Evolutionary conservation across 2,797 vertebrate genomes (phyloP).

Genomic region (Megaceryle alcyon): DNA sequence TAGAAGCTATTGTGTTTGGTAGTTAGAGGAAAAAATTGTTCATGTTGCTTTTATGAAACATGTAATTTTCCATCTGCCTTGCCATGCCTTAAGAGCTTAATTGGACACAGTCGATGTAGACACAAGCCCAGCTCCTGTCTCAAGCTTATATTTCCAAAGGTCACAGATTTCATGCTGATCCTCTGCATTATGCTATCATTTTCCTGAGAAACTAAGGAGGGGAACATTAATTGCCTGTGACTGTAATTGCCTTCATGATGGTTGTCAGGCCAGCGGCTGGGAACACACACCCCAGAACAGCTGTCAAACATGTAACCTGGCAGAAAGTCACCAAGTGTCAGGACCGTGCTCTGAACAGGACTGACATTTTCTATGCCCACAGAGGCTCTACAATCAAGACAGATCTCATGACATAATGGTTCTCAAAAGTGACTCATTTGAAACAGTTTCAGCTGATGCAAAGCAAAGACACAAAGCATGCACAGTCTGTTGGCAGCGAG

Average conservation of each 20-base stretch:
- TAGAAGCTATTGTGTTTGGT: constrained; percentile 23
- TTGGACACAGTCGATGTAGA: constrained; percentile 31
- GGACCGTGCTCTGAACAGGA: not conserved
- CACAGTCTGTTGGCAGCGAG: not conserved
- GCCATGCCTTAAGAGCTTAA: constrained; percentile 59
- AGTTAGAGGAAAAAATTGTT: not conserved
- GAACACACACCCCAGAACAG: constrained; percentile 74
- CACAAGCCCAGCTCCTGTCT: constrained; percentile 23
- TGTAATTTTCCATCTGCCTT: constrained; percentile 56
- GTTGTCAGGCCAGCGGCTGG: constrained; percentile 64
- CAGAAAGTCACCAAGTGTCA: constrained; percentile 65
- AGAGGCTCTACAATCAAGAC: constrained; percentile 17
- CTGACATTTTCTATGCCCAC: constrained; percentile 57
- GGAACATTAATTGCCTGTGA: constrained; percentile 78
- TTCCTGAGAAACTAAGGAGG: constrained; percentile 70
- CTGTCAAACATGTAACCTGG: constrained; percentile 77
- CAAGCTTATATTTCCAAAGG: constrained; percentile 72
- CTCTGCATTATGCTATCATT: constrained; percentile 56
- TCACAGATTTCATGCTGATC: constrained; percentile 71
- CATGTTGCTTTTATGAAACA: constrained; percentile 15
- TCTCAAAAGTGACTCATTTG: constrained; percentile 61
- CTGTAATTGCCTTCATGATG: constrained; percentile 78
- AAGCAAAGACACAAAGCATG: not conserved
- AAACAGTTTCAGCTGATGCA: constrained; percentile 43
- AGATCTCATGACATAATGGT: constrained; percentile 31